Evolutionary conservation across 92 coral and sea anemone species (phyloP).

Genomic region (Zoanthus sociatus): DNA sequence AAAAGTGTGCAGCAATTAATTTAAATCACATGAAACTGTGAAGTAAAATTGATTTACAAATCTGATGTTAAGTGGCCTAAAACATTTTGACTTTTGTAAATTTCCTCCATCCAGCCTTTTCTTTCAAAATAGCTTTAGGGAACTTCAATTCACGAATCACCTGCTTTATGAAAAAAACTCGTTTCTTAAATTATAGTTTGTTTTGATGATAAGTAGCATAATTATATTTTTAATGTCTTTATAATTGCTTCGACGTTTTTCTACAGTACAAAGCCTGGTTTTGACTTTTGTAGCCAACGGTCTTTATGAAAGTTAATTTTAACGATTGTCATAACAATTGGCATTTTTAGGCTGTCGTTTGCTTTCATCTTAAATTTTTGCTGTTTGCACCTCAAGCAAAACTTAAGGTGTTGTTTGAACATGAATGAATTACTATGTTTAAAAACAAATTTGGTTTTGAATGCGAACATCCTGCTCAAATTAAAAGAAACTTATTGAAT

Average conservation of each 20-base stretch:
- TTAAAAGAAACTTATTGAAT: background rate
- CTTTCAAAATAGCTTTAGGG: background rate
- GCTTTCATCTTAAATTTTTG: background rate
- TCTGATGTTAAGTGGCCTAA: background rate
- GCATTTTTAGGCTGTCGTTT: background rate
- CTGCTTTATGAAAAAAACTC: background rate
- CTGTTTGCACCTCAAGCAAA: background rate
- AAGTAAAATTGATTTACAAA: background rate
- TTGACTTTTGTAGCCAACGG: background rate
- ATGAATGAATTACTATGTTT: background rate
- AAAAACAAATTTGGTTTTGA: background rate
- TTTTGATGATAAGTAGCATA: background rate
- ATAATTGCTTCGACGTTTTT: background rate
- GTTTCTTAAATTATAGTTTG: background rate
- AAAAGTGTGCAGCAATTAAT: background rate
- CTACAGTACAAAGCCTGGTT: background rate
- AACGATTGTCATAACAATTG: background rate
- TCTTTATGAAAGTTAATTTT: background rate
- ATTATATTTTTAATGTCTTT: background rate
- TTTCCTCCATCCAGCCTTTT: background rate
- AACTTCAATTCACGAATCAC: background rate
- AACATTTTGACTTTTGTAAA: background rate
- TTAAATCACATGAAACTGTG: background rate
- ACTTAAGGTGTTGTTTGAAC: background rate
- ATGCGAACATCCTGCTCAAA: background rate